Base-by-base conservation (phyloP, 1,140 invertebrate species). In the Hormaphis cornu region DNA sequence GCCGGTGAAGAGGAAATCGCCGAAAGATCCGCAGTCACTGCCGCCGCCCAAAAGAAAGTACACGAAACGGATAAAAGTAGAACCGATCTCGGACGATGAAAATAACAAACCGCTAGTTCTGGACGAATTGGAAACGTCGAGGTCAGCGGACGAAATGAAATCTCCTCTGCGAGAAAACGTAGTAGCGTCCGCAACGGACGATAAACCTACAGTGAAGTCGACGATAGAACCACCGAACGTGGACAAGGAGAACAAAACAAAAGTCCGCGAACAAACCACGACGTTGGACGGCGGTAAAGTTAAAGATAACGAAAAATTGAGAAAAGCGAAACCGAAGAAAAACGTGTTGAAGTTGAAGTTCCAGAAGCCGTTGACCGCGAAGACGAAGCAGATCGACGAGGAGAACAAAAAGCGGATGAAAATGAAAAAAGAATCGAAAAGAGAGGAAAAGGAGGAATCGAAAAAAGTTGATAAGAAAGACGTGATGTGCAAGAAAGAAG, bases 61-160 rank as follows among this genome's bases (percentile, higher is more conserved):
- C 7, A 66, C 61, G 16, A 66, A 66, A 50, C 61, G 61, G 6
- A 33, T 50, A 30, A 66, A 66, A 66, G 3, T 48, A 3, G 61
- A 50, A 16, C 28, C 44, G 0, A 8, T 35, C 20, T 24, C 44
- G 3, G 42, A 33, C 8, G 42, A 63, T 3, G n/a, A 48, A 28
- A 44, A 63, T 7, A 63, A 63, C 20, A 46, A 46, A 48, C 0
- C 9, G 10, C 4, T 9, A 28, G 22, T 18, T 20, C 33, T 14
- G 2, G 1, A 18, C 16, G 3, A 35, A 24, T n/a, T n/a, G n/a
- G 22, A 50, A 8, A 1, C 14, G 7, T 40, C 16, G 8, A 66
- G 50, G 50, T 16, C 20, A 20, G 16, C 18, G 0, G 44, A 66
- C 9, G 28, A 48, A 22, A 6, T 35, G 2, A 63, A 66, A 50